Percentiles rank a stretch among this genome's conserved stretches.
Conservation (phyloP, 2,113 vertebrate genomes). For the Coptodon bakossiorum region DNA sequence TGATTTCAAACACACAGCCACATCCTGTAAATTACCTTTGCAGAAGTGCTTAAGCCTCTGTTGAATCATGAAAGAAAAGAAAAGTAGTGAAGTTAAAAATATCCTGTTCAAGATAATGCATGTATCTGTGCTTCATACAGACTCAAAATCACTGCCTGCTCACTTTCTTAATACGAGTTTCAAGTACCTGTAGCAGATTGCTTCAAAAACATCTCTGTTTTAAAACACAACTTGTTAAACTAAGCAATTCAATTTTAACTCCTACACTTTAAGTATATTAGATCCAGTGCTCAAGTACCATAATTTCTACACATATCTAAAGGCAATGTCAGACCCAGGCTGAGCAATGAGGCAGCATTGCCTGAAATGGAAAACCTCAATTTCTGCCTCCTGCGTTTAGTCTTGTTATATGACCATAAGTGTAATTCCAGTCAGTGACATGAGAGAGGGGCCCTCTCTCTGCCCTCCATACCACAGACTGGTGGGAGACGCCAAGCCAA, state of each 20-base stretch:
- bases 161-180: not conserved
- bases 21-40: not conserved
- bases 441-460: constrained; percentile 47
- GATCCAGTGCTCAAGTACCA: not conserved
- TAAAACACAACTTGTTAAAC: not conserved
- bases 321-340: not conserved
- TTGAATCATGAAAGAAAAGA: not conserved
- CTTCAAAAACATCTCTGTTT: not conserved
- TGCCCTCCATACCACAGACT: constrained; percentile 62
- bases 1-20: not conserved
- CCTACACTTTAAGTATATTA: not conserved
- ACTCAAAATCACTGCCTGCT: not conserved
- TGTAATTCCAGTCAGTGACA: constrained; percentile 61
- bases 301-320: not conserved
- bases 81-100: not conserved
- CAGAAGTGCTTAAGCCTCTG: not conserved
- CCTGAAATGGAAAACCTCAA: constrained; percentile 26
- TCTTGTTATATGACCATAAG: constrained; percentile 56
- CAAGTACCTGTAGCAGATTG: not conserved
- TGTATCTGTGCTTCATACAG: not conserved
- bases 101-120: not conserved
- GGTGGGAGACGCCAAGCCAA: constrained; percentile 43
- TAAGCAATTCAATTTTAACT: not conserved
- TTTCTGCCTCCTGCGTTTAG: constrained; percentile 31
- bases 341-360: not conserved